Conservation (phyloP, 2,888 invertebrate species). For the Tetrapedia diversipes region DNA sequence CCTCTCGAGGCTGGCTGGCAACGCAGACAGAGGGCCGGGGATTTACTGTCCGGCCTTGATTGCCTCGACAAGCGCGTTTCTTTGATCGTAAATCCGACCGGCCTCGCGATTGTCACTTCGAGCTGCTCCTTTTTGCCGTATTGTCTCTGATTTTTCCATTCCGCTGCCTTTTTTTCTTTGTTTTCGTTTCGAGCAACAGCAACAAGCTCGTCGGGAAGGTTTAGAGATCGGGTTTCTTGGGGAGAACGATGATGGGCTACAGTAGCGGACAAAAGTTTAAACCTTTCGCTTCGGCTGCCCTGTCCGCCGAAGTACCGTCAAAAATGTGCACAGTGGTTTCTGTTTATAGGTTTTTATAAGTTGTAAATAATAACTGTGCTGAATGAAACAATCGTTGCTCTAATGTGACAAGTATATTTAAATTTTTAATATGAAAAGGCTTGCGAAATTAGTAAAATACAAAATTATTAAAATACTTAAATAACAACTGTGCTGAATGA, state of each 20-base stretch:
- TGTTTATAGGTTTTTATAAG: too few relatives aligned
- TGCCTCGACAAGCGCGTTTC: constrained; percentile 33
- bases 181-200: not conserved
- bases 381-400: too few relatives aligned
- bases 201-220: not conserved
- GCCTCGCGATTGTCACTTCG: constrained; percentile 17
- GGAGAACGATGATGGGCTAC: not conserved
- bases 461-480: too few relatives aligned
- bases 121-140: not conserved
- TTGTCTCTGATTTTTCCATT: constrained; percentile 6
- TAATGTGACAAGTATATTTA: too few relatives aligned
- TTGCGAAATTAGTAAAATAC: too few relatives aligned
- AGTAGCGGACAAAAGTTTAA: too few relatives aligned
- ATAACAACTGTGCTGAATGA: too few relatives aligned
- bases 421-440: too few relatives aligned
- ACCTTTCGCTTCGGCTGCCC: too few relatives aligned
- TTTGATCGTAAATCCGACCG: constrained; percentile 33
- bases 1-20: not conserved
- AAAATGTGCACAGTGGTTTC: too few relatives aligned
- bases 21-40: not conserved
- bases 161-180: not conserved
- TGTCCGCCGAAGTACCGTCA: too few relatives aligned
- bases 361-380: too few relatives aligned
- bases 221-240: not conserved
- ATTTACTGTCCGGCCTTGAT: constrained; percentile 39